A percentile compares a stretch with the other conserved stretches of the same genome.
Evolutionary conservation across 2,888 invertebrate genomes (phyloP).

Genomic region (Carpatolechia fugitivella): DNA sequence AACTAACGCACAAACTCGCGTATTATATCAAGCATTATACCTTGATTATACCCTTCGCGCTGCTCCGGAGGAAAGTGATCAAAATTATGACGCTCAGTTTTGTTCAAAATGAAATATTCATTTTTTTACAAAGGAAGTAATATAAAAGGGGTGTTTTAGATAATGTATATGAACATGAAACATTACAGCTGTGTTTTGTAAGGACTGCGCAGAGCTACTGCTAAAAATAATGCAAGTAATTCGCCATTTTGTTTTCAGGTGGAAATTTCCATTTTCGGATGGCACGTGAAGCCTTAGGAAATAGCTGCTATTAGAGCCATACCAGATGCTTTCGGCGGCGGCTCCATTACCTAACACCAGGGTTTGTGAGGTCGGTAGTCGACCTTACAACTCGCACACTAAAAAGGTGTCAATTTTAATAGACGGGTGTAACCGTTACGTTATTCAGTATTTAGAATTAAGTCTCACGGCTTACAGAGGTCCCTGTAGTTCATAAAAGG

Average conservation of each 20-base stretch:
- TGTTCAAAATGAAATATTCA: not conserved
- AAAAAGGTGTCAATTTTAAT: too few species aligned
- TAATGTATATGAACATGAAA: not conserved
- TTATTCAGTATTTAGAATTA: slow-evolving; percentile 29
- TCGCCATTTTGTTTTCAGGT: too few species aligned
- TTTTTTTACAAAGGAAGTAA: not conserved
- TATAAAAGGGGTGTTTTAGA: not conserved
- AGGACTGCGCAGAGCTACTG: too few species aligned
- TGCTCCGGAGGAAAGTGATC: not conserved
- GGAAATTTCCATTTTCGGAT: too few species aligned
- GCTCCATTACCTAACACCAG: too few species aligned
- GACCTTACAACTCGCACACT: not conserved
- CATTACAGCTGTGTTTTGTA: not conserved
- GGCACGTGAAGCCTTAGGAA: too few species aligned
- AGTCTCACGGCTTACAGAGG: slow-evolving; percentile 36
- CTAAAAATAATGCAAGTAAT: too few species aligned
- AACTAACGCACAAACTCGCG: not conserved
- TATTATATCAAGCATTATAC: slow-evolving; percentile 9
- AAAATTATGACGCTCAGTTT: slow-evolving; percentile 2
- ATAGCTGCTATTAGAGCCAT: too few species aligned
- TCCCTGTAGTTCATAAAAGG: slow-evolving; percentile 44
- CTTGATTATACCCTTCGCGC: slow-evolving; percentile 9
- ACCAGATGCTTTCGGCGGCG: too few species aligned
- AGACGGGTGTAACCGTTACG: too few species aligned
- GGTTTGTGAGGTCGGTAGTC: too few species aligned